Percentiles rank a stretch among this genome's conserved stretches.
phyloP scores from a whole-genome alignment of 2,113 vertebrate genomes.

The Coryphaenoides rupestris region DNA sequence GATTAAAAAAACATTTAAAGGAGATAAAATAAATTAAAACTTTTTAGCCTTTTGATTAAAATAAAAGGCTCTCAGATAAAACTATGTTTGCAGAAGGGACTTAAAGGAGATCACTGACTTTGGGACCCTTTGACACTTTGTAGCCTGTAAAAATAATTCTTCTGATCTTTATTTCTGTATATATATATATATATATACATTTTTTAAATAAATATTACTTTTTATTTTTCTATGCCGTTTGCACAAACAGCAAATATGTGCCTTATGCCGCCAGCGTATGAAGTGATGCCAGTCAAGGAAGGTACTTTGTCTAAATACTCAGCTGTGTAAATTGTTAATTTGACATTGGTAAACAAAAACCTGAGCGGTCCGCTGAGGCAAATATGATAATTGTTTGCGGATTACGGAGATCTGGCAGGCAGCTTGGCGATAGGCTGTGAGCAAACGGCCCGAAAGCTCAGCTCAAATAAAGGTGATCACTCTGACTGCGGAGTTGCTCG shows the following conservation, averaged over 20 bases:
- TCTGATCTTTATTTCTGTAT: slow-evolving; percentile 7
- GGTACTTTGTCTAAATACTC: slow-evolving; percentile 58
- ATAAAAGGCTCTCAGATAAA: no score
- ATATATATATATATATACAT: not conserved
- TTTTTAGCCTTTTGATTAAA: no score
- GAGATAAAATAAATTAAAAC: no score
- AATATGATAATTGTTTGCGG: slow-evolving; percentile 75
- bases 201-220: not conserved
- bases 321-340: slow-evolving; percentile 74
- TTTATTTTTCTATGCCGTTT: slow-evolving; percentile 15
- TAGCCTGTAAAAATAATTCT: not conserved
- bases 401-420: slow-evolving; percentile 69
- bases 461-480: slow-evolving; percentile 66
- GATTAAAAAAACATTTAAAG: no score
- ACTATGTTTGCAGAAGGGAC: no score
- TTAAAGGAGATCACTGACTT: no score
- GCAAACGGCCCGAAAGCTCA: slow-evolving; percentile 66
- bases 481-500: slow-evolving; percentile 44
- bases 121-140: no score
- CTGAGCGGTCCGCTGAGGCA: slow-evolving; percentile 63
- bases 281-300: slow-evolving; percentile 49
- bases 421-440: slow-evolving; percentile 63
- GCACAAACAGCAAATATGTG: slow-evolving; percentile 22
- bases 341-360: slow-evolving; percentile 68
- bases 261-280: slow-evolving; percentile 39